These are phyloP conservation scores for Megalurothrips usitatus DNA, from an alignment of 2,888 invertebrate genomes.

Conservation along the genomic window DNA sequence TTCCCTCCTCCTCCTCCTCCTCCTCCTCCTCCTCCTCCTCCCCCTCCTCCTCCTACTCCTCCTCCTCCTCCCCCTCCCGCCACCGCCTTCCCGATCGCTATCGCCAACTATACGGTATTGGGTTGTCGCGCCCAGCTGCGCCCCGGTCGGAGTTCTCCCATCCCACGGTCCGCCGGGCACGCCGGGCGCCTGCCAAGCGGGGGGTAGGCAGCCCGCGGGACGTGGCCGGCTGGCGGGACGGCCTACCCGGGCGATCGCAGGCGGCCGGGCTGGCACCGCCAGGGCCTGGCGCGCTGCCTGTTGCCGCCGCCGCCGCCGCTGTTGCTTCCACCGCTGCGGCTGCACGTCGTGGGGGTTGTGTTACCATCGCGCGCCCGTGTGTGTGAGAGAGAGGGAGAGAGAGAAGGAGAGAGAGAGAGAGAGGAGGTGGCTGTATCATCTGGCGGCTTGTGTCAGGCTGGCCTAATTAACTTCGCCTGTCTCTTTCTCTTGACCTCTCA, in stretches of 20 bases:
- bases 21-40: neutral
- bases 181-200: neutral
- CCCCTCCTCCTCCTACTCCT: neutral
- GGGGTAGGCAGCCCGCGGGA: neutral
- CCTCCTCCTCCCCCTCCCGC: neutral
- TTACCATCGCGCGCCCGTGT: too few species aligned
- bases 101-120: too few species aligned
- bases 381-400: neutral
- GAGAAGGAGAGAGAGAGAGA: too few species aligned
- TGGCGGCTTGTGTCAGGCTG: too few species aligned
- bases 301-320: too few species aligned
- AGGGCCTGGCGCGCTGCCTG: too few species aligned
- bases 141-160: neutral
- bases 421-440: too few species aligned
- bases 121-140: too few species aligned
- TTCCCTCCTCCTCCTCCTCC: neutral
- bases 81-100: neutral
- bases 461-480: too few species aligned
- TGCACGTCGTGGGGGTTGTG: too few species aligned
- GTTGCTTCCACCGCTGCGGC: too few species aligned
- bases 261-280: neutral
- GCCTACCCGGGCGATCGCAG: neutral
- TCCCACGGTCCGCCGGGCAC: neutral
- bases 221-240: neutral
- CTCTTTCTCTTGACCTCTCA: too few species aligned